Base-by-base conservation (phyloP, 1,140 invertebrate species). In the Wasmannia auropunctata region DNA sequence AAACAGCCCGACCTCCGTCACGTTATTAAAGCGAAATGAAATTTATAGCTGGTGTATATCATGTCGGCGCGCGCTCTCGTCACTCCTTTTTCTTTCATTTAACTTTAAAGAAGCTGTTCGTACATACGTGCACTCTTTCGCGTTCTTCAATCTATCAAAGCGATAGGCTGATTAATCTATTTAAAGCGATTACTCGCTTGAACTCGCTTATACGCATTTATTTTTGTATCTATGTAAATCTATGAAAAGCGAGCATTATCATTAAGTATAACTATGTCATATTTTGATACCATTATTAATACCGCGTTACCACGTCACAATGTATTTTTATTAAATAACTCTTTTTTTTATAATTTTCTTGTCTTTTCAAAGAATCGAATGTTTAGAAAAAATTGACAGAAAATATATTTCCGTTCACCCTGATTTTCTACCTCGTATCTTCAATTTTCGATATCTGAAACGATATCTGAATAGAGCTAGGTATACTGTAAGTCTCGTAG, bases 21-120 rank as follows among this genome's bases (percentile, higher is more conserved):
- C 51, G 62, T 76, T 62, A 76, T 76, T 62, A 43, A 76, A 60
- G 49, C 7, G 34, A 40, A 19, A 75, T 40, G 8, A 58, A 75
- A 37, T 75, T 58, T 75, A 75, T 58, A 58, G 8, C n/a, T 7
- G 4, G 3, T 16, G n/a, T 19, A 56, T 37, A 58, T 75, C n/a
- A 25, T 7, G 16, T 3, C 19, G 19, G 3, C 22, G 1, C 62
- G n/a, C 10, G 31, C n/a, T 62, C 16, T 16, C 7, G 22, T 22
- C 16, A n/a, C 16, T 0, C 11, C 6, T 34, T 19, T 54, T 19
- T 4, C 28, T 69, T 28, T 3, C 46, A 19, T 54, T 37, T 74
- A 25, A 67, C n/a, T 37, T 37, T 74, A 74, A 34, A 49, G 31
- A 72, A 37, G 31, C 31, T n/a, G 19, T 16, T 37, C 31, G 0